A percentile compares a stretch with the other conserved stretches of the same genome.
Conservation (phyloP, 2,888 invertebrate genomes). For the Axea sp. region DNA sequence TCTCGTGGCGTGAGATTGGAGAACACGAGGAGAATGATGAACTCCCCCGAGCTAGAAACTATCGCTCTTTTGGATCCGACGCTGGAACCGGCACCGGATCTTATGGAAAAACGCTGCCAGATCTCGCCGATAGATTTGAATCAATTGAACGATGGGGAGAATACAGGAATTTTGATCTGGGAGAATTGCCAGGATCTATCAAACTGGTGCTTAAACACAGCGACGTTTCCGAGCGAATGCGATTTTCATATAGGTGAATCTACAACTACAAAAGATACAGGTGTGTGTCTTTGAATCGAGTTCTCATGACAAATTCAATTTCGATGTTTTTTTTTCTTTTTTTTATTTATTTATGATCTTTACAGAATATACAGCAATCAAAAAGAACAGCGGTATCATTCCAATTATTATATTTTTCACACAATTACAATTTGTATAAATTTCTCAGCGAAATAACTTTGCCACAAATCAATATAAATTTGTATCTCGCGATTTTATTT, state of each 20-base stretch:
- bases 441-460: too few species aligned
- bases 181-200: constrained; percentile 86
- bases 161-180: constrained; percentile 68
- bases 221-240: constrained; percentile 71
- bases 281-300: too few species aligned
- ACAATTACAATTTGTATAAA: too few species aligned
- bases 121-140: constrained; percentile 14
- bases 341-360: too few species aligned
- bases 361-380: too few species aligned
- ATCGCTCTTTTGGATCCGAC: constrained; percentile 70
- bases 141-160: constrained; percentile 18
- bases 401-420: too few species aligned
- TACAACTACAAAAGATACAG: constrained; percentile 70
- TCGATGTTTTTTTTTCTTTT: too few species aligned
- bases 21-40: constrained; percentile 54
- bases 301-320: too few species aligned
- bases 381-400: too few species aligned
- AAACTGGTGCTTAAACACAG: constrained; percentile 80
- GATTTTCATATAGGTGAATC: constrained; percentile 78
- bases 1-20: constrained; percentile 78
- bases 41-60: constrained; percentile 66
- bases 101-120: constrained; percentile 65
- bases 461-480: too few species aligned
- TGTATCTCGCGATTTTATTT: too few species aligned
- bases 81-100: constrained; percentile 66